Evolutionary conservation across 2,113 vertebrate genomes (phyloP).

Genomic region (Guaruba guarouba): DNA sequence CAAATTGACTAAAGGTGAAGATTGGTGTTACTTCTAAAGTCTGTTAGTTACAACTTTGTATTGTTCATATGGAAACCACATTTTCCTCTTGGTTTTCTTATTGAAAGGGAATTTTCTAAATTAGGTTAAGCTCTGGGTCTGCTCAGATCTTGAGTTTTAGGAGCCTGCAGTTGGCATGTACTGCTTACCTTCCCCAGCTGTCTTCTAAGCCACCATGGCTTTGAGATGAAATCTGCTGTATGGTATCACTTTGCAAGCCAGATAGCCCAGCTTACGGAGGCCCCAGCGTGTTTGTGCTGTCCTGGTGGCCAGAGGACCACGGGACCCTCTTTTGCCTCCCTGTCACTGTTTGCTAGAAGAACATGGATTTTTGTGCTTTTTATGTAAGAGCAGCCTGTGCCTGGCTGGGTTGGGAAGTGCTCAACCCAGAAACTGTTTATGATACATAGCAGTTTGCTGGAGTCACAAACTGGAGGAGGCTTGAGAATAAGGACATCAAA

Average conservation of each 20-base stretch:
- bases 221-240: not conserved
- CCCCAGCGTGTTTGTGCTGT: not conserved
- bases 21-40: not conserved
- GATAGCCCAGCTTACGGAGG: not conserved
- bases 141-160: not conserved
- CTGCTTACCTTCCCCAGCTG: not conserved
- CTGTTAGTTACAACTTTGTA: not conserved
- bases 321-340: not conserved
- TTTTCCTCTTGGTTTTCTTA: not conserved
- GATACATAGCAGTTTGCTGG: not conserved
- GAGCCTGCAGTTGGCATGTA: not conserved
- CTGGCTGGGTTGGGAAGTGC: not conserved
- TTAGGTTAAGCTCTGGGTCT: not conserved
- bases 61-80: not conserved
- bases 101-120: not conserved
- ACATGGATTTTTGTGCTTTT: not conserved
- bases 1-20: not conserved
- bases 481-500: not conserved
- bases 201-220: not conserved
- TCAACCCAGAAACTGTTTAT: not conserved
- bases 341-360: not conserved
- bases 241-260: not conserved
- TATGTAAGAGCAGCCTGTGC: not conserved
- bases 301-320: not conserved
- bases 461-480: not conserved